Conservation (phyloP, 2,888 invertebrate species). For the Caenorhabditis doughertyi region DNA sequence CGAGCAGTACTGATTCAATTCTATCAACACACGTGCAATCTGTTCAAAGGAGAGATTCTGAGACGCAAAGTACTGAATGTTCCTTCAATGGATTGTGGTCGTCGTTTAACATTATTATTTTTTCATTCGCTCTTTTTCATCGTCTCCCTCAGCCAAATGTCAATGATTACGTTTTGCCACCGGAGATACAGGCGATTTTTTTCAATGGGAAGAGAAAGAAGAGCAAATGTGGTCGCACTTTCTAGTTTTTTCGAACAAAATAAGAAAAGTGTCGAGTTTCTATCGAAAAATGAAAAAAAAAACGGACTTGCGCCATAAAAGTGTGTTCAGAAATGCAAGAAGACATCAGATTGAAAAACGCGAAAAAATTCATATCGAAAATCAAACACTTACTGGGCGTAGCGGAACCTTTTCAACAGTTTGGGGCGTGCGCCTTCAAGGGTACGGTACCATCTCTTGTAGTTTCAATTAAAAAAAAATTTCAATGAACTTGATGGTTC, state of each 20-base stretch:
- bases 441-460: slow-evolving; percentile 30
- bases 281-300: not conserved
- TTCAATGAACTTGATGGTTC: no score
- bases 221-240: not conserved
- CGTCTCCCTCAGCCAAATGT: slow-evolving; percentile 1
- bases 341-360: no score
- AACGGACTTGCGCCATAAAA: slow-evolving; percentile 11
- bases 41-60: slow-evolving; percentile 33
- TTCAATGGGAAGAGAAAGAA: not conserved
- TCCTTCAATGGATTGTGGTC: not conserved
- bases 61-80: slow-evolving; percentile 19
- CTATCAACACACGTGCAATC: slow-evolving; percentile 52
- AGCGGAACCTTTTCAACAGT: not conserved
- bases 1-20: slow-evolving; percentile 36
- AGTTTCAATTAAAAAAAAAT: no score
- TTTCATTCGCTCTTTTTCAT: slow-evolving; percentile 7
- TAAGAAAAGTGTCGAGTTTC: slow-evolving; percentile 33
- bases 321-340: slow-evolving; percentile 13
- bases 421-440: slow-evolving; percentile 42
- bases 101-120: slow-evolving; percentile 11
- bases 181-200: not conserved
- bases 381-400: not conserved
- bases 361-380: slow-evolving; percentile 5
- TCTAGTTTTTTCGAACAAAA: slow-evolving; percentile 6
- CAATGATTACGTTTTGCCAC: slow-evolving; percentile 20